These are phyloP conservation scores for Alouatta palliata DNA, from an alignment of 2,113 vertebrate genomes.

Conservation along the genomic window DNA sequence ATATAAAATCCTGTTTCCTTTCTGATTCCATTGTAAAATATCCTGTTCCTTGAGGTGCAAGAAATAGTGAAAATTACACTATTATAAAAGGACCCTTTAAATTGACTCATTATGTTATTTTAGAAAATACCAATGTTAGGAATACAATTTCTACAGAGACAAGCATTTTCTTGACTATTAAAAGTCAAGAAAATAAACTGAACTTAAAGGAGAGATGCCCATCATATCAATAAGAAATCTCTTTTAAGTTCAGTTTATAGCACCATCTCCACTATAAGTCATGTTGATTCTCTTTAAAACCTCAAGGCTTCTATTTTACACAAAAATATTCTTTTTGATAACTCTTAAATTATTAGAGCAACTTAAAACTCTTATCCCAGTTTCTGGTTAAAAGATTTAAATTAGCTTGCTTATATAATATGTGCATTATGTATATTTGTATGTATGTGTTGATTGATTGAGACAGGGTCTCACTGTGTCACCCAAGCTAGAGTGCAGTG, in stretches of 20 bases:
- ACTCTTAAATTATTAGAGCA: neutral
- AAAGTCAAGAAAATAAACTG: no score
- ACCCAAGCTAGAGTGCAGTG: no score
- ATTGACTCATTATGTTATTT: neutral
- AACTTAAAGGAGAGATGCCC: no score
- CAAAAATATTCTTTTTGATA: neutral
- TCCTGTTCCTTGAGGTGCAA: neutral
- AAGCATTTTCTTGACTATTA: neutral
- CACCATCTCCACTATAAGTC: neutral
- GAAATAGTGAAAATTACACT: conserved; percentile 25
- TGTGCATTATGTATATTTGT: no score
- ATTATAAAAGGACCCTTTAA: neutral
- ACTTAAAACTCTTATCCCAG: neutral
- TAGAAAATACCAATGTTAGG: neutral
- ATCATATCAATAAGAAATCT: neutral
- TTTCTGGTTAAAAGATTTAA: conserved; percentile 12
- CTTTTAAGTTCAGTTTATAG: neutral
- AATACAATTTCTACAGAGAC: neutral
- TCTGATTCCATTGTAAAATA: neutral
- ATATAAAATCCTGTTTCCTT: neutral
- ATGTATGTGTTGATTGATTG: no score
- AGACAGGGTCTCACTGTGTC: no score
- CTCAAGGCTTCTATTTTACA: neutral
- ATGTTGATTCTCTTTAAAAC: neutral
- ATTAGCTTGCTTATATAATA: neutral